Evolutionary conservation across 2,113 vertebrate species (phyloP).

Genomic region (Probosciger aterrimus): DNA sequence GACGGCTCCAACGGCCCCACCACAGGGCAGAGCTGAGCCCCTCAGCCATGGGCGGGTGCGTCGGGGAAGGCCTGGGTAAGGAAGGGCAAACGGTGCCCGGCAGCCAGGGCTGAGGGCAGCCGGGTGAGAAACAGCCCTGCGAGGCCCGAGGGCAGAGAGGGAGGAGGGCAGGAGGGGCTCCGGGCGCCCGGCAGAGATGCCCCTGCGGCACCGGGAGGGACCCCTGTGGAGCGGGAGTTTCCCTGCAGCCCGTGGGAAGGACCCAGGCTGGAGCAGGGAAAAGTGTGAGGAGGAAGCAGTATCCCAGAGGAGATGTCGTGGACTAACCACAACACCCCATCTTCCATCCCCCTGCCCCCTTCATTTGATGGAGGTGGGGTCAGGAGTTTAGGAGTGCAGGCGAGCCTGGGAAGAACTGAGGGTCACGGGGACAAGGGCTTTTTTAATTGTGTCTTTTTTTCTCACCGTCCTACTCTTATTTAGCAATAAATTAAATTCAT

Average conservation of each 20-base stretch:
- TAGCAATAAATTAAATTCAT: neutral
- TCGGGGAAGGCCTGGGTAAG: neutral
- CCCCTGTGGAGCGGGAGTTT: neutral
- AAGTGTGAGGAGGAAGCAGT: neutral
- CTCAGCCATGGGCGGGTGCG: neutral
- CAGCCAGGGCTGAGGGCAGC: neutral
- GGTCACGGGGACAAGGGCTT: rapidly evolving
- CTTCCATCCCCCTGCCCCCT: rapidly evolving
- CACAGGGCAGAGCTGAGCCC: neutral
- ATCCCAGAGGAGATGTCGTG: rapidly evolving
- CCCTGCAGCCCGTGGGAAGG: neutral
- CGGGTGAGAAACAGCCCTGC: neutral
- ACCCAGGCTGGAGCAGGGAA: neutral
- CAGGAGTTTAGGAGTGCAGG: rapidly evolving
- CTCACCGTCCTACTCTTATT: neutral
- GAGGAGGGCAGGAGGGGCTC: neutral
- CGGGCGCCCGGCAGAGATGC: no score
- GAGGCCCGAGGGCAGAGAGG: neutral
- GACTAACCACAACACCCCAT: rapidly evolving
- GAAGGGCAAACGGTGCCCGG: neutral
- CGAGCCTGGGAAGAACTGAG: neutral
- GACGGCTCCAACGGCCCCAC: neutral
- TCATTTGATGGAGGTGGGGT: rapidly evolving
- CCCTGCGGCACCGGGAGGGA: no score
- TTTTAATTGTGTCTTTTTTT: neutral